Evolutionary conservation across 2,113 vertebrate genomes (phyloP).

Genomic region (Nothocercus nigrocapillus): DNA sequence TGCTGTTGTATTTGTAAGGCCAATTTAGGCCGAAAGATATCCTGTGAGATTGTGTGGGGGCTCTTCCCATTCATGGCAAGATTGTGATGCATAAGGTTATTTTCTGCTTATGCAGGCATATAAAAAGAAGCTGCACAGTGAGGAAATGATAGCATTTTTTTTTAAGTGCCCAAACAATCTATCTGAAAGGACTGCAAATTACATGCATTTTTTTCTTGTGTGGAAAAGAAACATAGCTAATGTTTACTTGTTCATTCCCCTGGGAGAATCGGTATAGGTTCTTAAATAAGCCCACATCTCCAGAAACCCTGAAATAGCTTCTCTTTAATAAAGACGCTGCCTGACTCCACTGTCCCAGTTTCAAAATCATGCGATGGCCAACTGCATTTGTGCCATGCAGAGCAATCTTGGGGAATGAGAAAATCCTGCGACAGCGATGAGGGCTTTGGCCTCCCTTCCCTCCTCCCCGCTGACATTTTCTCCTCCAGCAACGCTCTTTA

Average conservation of each 20-base stretch:
- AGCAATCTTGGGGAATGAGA: not conserved
- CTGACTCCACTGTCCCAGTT: not conserved
- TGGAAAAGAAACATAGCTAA: not conserved
- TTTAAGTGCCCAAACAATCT: not conserved
- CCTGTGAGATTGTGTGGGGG: not conserved
- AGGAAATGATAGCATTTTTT: not conserved
- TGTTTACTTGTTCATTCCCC: not conserved
- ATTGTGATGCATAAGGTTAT: not conserved
- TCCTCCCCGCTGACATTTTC: not conserved
- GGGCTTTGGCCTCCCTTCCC: not conserved
- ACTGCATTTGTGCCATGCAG: not conserved
- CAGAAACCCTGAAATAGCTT: not conserved
- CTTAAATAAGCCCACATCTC: not conserved
- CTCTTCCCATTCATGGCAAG: slow-evolving; percentile 1
- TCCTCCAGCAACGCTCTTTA: not conserved
- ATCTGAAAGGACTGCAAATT: not conserved
- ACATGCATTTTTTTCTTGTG: not conserved
- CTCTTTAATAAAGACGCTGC: not conserved
- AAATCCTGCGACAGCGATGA: not conserved
- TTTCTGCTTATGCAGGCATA: slow-evolving; percentile 14
- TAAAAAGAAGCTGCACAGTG: not conserved
- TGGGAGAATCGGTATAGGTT: not conserved
- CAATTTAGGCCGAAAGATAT: not conserved
- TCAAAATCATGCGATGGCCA: not conserved
- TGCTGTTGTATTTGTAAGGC: slow-evolving; percentile 19